These are phyloP conservation scores for Leptopilina clavipes DNA, from an alignment of 1,140 invertebrate genomes.

Conservation along the genomic window DNA sequence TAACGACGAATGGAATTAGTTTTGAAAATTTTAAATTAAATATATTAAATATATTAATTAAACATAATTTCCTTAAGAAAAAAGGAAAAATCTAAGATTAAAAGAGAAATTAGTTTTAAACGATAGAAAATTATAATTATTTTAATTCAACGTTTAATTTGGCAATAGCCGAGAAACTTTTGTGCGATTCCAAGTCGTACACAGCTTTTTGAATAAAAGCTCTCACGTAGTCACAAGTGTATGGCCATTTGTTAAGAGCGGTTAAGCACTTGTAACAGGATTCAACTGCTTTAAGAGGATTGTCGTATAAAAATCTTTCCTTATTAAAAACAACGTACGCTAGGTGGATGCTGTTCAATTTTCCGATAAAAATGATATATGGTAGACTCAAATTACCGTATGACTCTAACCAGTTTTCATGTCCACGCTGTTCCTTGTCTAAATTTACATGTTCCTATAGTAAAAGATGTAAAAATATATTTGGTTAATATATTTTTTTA, in stretches of 20 bases:
- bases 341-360: not conserved
- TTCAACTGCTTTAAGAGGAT: slow-evolving; percentile 37
- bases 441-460: not conserved
- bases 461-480: not conserved
- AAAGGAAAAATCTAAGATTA: not conserved
- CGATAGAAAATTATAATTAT: slow-evolving; percentile 25
- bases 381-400: not conserved
- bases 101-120: not conserved
- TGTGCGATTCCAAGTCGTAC: not conserved
- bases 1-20: not conserved
- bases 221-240: slow-evolving; percentile 20
- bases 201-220: slow-evolving; percentile 29
- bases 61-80: not conserved
- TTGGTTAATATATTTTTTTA: not conserved
- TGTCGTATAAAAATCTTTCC: not conserved
- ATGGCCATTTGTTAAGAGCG: not conserved
- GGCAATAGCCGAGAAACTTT: not conserved
- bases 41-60: not conserved
- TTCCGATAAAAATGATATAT: not conserved
- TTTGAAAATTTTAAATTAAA: not conserved
- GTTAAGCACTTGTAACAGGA: slow-evolving; percentile 34
- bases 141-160: slow-evolving; percentile 11
- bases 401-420: not conserved
- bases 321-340: not conserved
- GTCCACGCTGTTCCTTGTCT: not conserved